phyloP scores from a whole-genome alignment of 1,140 invertebrate genomes.

The Branchinecta lynchi region DNA sequence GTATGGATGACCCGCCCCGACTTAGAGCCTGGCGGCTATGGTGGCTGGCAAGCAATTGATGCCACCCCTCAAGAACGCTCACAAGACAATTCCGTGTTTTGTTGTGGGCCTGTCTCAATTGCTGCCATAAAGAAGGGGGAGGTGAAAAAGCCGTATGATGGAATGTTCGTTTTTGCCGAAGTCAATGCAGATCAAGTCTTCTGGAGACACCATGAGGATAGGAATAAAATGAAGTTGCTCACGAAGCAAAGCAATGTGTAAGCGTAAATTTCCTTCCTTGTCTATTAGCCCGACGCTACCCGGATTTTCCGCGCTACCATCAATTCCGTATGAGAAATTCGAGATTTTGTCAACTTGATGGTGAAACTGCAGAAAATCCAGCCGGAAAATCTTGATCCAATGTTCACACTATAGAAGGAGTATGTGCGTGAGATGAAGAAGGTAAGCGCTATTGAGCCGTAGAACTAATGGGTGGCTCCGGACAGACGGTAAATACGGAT shows the following conservation, averaged over 20 bases:
- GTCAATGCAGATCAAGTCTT: constrained; percentile 77
- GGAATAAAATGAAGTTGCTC: constrained; percentile 60
- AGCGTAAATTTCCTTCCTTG: constrained; percentile 13
- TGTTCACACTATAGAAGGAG: too few relatives aligned
- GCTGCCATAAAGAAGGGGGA: constrained; percentile 64
- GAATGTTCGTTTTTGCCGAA: constrained; percentile 61
- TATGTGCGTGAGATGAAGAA: too few relatives aligned
- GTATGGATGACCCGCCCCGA: constrained; percentile 80
- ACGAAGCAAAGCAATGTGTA: constrained; percentile 52
- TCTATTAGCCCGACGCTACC: too few relatives aligned
- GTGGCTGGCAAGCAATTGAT: constrained; percentile 86
- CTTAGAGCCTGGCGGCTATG: constrained; percentile 48
- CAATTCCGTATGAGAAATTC: too few relatives aligned
- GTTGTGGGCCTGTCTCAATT: constrained; percentile 58
- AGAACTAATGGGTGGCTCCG: too few relatives aligned
- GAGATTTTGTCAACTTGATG: too few relatives aligned
- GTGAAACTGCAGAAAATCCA: too few relatives aligned
- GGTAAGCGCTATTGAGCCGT: too few relatives aligned
- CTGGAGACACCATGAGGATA: constrained; percentile 64
- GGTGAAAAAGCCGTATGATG: constrained; percentile 59
- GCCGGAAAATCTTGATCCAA: too few relatives aligned
- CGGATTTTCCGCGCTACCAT: too few relatives aligned
- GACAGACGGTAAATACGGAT: too few relatives aligned
- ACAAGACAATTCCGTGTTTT: constrained; percentile 48
- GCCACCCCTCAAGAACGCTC: constrained; percentile 72